Evolutionary conservation across 1,140 invertebrate species (phyloP), one percentile per base, ranked within the genome.

Genomic region (Ganaspis sp.): DNA sequence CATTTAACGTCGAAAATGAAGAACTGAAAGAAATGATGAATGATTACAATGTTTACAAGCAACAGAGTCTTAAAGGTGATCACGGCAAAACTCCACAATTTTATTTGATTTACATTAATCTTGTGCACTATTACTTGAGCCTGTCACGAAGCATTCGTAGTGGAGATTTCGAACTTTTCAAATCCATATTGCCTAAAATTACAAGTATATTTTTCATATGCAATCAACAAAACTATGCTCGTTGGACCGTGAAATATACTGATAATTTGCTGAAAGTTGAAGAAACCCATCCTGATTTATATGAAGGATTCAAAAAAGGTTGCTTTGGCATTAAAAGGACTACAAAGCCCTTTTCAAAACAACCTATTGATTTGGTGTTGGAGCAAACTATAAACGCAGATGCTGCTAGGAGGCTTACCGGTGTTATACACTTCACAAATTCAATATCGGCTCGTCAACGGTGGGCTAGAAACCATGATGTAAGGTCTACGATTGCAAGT

Each of bases 221-320:
- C 17, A 89, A 88, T 75, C 85, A 84, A 45, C 82, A 74, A 5
- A 88, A 89, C 80, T 88, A 88, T 78, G 45, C 85, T 15, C 72
- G 81, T 70, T 89, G 84, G 84, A 54, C 79, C 0, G 69, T 81
- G 0, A 69, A 77, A 45, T 87, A 86, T 37, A 1, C 1, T 19
- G 72, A 80, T 21, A 78, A 77, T 6, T 45, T 80, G 40, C 11
- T 49, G 0, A 77, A 74, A n/a, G 74, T 84, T 70, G 34, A 58
- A 12, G 74, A 78, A 70, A 84, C 82, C 4, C 84, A 85, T 74
- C 84, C 84, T 6, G 84, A 73, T 42, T 70, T 85, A 45, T 12
- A 74, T 21, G 72, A 82, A n/a, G 71, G 72, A 12, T 78, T 83
- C 12, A 58, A 74, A 72, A 49, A 72, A 37, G 79, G 81, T 42